These are phyloP conservation scores for Mus spicilegus DNA, from an alignment of 2,113 vertebrate genomes.

Conservation along the genomic window DNA sequence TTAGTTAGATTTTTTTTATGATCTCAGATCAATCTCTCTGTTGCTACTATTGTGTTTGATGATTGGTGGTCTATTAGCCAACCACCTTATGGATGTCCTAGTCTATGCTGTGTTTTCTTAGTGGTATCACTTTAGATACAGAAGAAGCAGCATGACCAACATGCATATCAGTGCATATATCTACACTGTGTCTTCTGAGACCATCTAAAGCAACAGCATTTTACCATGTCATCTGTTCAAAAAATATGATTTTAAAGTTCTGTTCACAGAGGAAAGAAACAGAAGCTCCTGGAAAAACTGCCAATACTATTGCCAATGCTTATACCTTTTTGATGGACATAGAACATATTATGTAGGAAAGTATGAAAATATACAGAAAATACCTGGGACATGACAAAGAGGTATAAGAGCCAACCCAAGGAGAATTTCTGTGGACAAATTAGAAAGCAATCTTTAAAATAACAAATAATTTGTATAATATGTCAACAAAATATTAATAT, in stretches of 20 bases:
- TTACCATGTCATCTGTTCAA: neutral
- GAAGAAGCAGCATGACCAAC: neutral
- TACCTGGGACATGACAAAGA: neutral
- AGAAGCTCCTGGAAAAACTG: neutral
- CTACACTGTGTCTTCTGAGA: neutral
- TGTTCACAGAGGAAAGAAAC: neutral
- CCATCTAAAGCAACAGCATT: neutral
- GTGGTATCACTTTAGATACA: neutral
- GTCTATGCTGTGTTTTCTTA: neutral
- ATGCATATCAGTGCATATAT: neutral
- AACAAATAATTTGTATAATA: neutral
- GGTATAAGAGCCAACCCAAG: neutral
- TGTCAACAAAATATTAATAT: neutral
- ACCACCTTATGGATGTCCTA: neutral
- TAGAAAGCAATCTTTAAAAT: neutral
- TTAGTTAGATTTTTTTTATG: neutral
- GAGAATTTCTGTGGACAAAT: neutral
- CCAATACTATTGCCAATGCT: neutral
- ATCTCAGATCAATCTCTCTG: neutral
- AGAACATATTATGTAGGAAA: neutral
- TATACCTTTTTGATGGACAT: neutral
- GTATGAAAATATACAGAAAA: neutral
- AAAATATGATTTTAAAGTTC: neutral
- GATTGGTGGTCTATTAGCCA: neutral
- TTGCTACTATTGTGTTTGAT: neutral